Conservation (phyloP, 64 coral and sea anemone species). For the Astreopora myriophthalma region DNA sequence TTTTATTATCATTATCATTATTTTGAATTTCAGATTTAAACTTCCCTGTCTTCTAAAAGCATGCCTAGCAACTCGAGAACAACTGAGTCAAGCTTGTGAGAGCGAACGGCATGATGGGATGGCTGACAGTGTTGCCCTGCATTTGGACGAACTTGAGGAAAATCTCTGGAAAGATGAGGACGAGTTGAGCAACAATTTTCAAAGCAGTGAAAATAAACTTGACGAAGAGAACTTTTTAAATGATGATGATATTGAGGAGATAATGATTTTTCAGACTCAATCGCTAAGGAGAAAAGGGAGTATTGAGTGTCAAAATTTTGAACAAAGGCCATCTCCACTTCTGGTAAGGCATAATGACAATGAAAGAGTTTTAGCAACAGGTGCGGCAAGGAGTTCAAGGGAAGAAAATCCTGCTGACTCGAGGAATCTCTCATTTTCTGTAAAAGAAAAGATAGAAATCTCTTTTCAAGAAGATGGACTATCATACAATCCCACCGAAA, state of each 20-base stretch:
- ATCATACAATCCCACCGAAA: neutral
- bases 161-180: constrained; percentile 28
- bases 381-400: neutral
- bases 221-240: constrained; percentile 58
- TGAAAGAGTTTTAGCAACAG: neutral
- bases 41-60: constrained; percentile 4
- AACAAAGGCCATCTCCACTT: neutral
- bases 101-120: neutral
- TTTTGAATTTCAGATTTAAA: neutral
- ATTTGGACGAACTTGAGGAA: constrained; percentile 31
- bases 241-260: constrained; percentile 89
- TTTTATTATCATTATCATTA: neutral
- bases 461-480: neutral
- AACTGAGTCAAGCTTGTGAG: neutral
- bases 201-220: neutral
- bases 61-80: neutral
- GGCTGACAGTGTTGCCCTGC: neutral
- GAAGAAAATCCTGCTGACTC: neutral
- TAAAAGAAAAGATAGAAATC: neutral
- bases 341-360: neutral
- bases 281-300: neutral
- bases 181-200: neutral
- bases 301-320: neutral
- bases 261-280: constrained; percentile 92
- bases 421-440: too few species aligned